These are phyloP conservation scores for Drosophila melanogaster DNA, from an alignment of 1,140 invertebrate species.

Conservation along the genomic window DNA sequence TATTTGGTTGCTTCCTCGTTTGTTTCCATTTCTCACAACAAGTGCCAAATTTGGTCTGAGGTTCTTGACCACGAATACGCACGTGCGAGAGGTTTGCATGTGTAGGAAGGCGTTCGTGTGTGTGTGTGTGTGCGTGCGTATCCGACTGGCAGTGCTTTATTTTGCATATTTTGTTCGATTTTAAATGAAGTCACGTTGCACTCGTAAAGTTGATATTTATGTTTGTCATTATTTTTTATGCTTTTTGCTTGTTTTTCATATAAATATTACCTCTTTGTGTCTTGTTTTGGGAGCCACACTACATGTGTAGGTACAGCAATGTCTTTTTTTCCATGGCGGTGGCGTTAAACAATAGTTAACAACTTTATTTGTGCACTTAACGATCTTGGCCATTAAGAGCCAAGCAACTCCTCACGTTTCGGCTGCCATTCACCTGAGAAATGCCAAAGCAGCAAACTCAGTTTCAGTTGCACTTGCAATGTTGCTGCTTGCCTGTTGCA, in stretches of 20 bases:
- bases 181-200: conserved; percentile 82
- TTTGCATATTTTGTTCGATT: conserved; percentile 83
- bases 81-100: conserved; percentile 46
- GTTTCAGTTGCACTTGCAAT: conserved; percentile 24
- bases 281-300: conserved; percentile 27
- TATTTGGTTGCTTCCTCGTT: conserved; percentile 32
- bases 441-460: conserved; percentile 46
- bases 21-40: conserved; percentile 48
- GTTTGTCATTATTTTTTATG: conserved; percentile 83
- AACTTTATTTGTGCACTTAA: conserved; percentile 56
- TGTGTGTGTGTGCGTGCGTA: conserved; percentile 31
- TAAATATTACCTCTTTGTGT: conserved; percentile 38
- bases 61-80: conserved; percentile 72
- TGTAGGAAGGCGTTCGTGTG: background rate
- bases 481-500: conserved; percentile 9
- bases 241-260: conserved; percentile 62
- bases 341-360: conserved; percentile 55
- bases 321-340: conserved; percentile 35
- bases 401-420: conserved; percentile 40
- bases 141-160: conserved; percentile 48
- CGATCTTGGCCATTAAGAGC: conserved; percentile 42
- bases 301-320: conserved; percentile 49
- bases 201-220: conserved; percentile 82
- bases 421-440: conserved; percentile 50
- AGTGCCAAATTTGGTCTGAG: conserved; percentile 77